phyloP scores from a whole-genome alignment of 2,888 invertebrate genomes.

The Melanotus villosus region DNA sequence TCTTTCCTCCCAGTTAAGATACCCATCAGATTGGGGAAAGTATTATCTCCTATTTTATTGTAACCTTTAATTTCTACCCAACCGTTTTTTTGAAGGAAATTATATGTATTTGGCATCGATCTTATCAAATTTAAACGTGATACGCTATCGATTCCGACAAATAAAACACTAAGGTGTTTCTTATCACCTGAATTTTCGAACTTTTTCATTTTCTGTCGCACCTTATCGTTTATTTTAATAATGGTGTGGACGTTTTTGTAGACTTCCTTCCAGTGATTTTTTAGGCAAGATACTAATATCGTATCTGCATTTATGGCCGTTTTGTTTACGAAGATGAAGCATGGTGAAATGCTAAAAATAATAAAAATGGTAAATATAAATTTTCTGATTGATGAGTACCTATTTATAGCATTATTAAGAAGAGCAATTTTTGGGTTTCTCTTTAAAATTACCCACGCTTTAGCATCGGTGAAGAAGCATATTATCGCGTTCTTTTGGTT shows the following conservation, averaged over 20 bases:
- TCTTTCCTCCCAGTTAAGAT: conserved; percentile 78
- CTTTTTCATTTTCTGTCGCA: conserved; percentile 62
- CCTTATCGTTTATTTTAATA: conserved; percentile 65
- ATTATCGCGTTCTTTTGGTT: too few species aligned
- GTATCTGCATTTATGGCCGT: conserved; percentile 26
- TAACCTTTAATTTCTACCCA: conserved; percentile 64
- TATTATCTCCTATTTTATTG: conserved; percentile 88
- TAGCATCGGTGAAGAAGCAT: too few species aligned
- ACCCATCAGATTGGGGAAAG: conserved; percentile 92
- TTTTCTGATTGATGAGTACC: too few species aligned
- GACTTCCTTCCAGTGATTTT: conserved; percentile 3
- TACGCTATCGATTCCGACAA: conserved; percentile 90
- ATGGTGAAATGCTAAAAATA: conserved; percentile 40
- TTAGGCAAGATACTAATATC: conserved; percentile 30
- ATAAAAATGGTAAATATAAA: too few species aligned
- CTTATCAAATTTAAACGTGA: conserved; percentile 84
- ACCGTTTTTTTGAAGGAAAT: conserved; percentile 73
- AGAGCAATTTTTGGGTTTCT: too few species aligned
- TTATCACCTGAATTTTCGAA: conserved; percentile 48
- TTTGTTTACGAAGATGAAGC: conserved; percentile 36
- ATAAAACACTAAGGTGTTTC: conserved; percentile 76
- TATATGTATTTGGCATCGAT: conserved; percentile 81
- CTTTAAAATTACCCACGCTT: too few species aligned
- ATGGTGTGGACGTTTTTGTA: conserved; percentile 74
- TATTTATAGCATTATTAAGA: too few species aligned